Evolutionary conservation across 2,113 vertebrate species (phyloP).

Genomic region (Patagioenas fasciata): DNA sequence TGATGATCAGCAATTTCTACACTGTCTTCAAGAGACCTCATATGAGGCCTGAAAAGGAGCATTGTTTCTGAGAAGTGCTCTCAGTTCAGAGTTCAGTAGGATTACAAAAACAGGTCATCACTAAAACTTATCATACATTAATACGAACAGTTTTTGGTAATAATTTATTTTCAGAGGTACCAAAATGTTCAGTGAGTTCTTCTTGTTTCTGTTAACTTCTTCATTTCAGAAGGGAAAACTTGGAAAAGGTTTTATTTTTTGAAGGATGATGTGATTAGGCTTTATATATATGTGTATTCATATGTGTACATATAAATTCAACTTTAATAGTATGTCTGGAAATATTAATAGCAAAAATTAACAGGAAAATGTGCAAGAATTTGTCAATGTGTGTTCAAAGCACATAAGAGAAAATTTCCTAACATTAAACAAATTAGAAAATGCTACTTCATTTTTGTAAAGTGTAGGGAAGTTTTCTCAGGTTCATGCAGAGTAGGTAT

Average conservation of each 20-base stretch:
- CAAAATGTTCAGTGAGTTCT: background rate
- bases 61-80: background rate
- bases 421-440: background rate
- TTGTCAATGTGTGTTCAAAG: background rate
- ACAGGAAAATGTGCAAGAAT: background rate
- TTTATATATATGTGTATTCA: too few species aligned
- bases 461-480: background rate
- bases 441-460: background rate
- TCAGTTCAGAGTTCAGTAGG: background rate
- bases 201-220: background rate
- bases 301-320: background rate
- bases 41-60: background rate
- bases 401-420: background rate
- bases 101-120: background rate
- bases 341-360: background rate
- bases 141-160: background rate
- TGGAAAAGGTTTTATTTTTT: background rate
- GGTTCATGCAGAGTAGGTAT: background rate
- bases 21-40: background rate
- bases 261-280: accelerated
- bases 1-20: background rate
- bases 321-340: background rate
- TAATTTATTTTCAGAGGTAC: background rate
- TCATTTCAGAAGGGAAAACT: background rate
- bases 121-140: background rate